phyloP scores from a whole-genome alignment of 2,797 vertebrate genomes.

The Yasuhikotakia modesta region DNA sequence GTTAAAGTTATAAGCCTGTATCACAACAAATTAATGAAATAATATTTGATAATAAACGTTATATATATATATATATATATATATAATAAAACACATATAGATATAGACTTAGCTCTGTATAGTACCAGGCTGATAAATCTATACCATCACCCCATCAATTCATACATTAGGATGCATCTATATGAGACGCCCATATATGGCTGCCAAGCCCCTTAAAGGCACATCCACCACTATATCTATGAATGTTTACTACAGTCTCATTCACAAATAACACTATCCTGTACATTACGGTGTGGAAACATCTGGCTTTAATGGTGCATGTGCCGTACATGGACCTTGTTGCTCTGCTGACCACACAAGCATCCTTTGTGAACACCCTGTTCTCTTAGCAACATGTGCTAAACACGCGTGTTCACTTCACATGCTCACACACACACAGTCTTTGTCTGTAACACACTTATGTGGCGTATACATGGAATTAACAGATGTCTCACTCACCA shows the following conservation, averaged over 20 bases:
- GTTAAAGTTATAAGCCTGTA: neutral
- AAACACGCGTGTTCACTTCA: neutral
- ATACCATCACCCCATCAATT: no score
- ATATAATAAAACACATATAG: no score
- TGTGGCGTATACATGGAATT: neutral
- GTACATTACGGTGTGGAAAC: neutral
- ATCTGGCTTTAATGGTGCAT: conserved; percentile 25
- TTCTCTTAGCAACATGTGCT: conserved; percentile 46
- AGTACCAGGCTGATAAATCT: neutral
- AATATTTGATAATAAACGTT: no score
- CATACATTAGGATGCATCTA: no score
- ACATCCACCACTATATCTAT: neutral
- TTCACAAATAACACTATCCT: conserved; percentile 15
- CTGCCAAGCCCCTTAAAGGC: neutral
- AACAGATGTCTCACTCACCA: neutral
- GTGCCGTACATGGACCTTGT: conserved; percentile 20
- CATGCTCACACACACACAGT: neutral
- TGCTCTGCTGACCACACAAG: conserved; percentile 26
- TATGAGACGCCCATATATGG: neutral
- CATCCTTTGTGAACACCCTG: conserved; percentile 48
- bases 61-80: no score
- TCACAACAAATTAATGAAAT: neutral
- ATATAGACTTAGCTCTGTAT: neutral
- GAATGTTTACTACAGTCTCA: conserved; percentile 15
- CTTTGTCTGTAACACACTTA: neutral